Percentiles rank a stretch among this genome's conserved stretches.
Conservation (phyloP, 2,797 vertebrate genomes). For the Hafferia zeledoni region DNA sequence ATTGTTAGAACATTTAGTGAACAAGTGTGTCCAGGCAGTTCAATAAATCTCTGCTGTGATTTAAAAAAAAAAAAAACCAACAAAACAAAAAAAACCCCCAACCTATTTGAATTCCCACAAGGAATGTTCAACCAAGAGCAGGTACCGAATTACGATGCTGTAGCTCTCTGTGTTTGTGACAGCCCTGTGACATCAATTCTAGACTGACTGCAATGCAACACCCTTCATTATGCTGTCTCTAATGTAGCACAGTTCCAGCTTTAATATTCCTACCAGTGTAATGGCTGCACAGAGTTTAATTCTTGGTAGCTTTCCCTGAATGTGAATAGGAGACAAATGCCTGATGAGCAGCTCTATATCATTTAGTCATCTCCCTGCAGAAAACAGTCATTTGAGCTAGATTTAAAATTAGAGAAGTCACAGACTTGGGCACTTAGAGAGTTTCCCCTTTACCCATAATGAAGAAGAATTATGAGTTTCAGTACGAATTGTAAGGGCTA, state of each 20-base stretch:
- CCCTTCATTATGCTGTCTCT: slow-evolving; percentile 9
- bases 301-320: slow-evolving; percentile 39
- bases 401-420: slow-evolving; percentile 68
- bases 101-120: background rate
- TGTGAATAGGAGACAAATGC: slow-evolving; percentile 18
- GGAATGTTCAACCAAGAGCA: background rate
- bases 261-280: slow-evolving; percentile 45
- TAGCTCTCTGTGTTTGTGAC: slow-evolving; percentile 25
- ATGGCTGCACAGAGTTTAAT: slow-evolving; percentile 35
- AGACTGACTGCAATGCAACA: background rate
- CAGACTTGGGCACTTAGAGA: slow-evolving; percentile 15
- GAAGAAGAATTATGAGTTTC: slow-evolving; percentile 58
- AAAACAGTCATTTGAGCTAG: slow-evolving; percentile 39
- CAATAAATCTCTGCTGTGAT: background rate
- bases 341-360: slow-evolving; percentile 9
- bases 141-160: background rate
- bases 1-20: background rate
- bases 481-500: slow-evolving; percentile 63
- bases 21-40: background rate
- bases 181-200: slow-evolving; percentile 34
- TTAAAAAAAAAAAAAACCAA: too few species aligned
- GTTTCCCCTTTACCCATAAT: slow-evolving; percentile 48
- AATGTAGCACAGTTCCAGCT: background rate
- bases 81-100: background rate
- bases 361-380: slow-evolving; percentile 32